Conservation (phyloP, 2,797 vertebrate species). For the Corythornis leucogaster region DNA sequence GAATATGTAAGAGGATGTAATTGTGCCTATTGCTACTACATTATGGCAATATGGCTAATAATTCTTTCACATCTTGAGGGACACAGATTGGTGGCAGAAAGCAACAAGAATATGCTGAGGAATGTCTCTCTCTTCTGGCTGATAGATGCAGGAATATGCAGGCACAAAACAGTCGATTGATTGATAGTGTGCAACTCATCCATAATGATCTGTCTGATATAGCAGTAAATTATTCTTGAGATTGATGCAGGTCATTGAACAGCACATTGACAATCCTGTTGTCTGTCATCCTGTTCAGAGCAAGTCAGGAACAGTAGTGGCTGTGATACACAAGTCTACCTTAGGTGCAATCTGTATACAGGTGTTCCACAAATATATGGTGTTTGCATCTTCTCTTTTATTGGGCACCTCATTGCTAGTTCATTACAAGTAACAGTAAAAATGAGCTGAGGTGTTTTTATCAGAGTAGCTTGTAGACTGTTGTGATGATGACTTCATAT, state of each 20-base stretch:
- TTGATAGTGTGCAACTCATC: conserved; percentile 69
- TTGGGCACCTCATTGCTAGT: background rate
- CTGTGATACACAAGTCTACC: conserved; percentile 2
- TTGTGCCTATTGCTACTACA: background rate
- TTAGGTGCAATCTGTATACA: background rate
- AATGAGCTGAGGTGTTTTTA: background rate
- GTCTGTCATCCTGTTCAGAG: conserved; percentile 66
- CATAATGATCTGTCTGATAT: conserved; percentile 74
- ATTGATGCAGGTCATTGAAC: conserved; percentile 78
- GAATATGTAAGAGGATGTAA: background rate
- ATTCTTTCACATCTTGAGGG: conserved; percentile 41
- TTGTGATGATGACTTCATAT: background rate
- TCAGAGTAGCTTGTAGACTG: background rate
- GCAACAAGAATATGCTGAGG: conserved; percentile 39
- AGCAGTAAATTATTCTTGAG: conserved; percentile 75
- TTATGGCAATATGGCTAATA: conserved; percentile 7
- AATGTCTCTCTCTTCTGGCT: conserved; percentile 52
- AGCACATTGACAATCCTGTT: conserved; percentile 68
- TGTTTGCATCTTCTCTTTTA: background rate
- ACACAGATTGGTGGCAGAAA: conserved; percentile 17
- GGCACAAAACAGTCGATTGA: conserved; percentile 68
- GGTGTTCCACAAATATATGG: background rate
- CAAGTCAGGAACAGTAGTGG: conserved; percentile 31
- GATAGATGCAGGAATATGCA: conserved; percentile 75
- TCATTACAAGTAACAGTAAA: background rate